Percentiles rank a stretch among this genome's conserved stretches.
phyloP scores from a whole-genome alignment of 2,888 invertebrate genomes.

The Drosophila anomelani region DNA sequence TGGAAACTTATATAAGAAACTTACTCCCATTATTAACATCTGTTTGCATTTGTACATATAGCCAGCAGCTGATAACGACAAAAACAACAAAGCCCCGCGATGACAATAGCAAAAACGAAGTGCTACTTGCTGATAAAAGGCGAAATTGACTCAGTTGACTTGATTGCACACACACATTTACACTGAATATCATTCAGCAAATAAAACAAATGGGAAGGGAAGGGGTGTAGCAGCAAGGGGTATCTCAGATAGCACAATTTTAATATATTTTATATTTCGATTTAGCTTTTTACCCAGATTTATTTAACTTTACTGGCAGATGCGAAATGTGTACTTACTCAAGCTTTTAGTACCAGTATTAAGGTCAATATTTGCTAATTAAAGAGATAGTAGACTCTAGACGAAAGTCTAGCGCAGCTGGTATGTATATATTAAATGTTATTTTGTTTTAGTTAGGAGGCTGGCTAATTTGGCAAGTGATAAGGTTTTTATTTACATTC shows the following conservation, averaged over 20 bases:
- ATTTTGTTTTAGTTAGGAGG: not conserved
- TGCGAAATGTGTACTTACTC: slow-evolving; percentile 38
- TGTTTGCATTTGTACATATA: slow-evolving; percentile 27
- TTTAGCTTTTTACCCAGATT: not conserved
- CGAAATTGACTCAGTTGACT: slow-evolving; percentile 46
- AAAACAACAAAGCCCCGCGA: slow-evolving; percentile 21
- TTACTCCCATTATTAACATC: slow-evolving; percentile 38
- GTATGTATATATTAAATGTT: not conserved
- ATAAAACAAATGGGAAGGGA: not conserved
- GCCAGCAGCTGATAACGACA: slow-evolving; percentile 18
- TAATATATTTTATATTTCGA: slow-evolving; percentile 13
- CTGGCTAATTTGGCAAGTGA: not conserved
- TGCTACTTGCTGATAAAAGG: slow-evolving; percentile 37
- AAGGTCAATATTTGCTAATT: slow-evolving; percentile 40
- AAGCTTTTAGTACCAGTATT: slow-evolving; percentile 40
- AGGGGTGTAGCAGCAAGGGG: not conserved
- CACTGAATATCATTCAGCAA: not conserved
- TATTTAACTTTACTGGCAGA: slow-evolving; percentile 17
- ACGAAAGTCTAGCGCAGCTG: slow-evolving; percentile 7
- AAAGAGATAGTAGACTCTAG: slow-evolving; percentile 15
- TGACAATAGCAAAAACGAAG: slow-evolving; percentile 36
- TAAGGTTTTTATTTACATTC: not conserved
- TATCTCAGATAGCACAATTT: slow-evolving; percentile 17
- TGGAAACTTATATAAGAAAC: slow-evolving; percentile 26
- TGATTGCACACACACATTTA: slow-evolving; percentile 26